Evolutionary conservation across 2,888 invertebrate species (phyloP).

Genomic region (Willowsia nigromaculata): DNA sequence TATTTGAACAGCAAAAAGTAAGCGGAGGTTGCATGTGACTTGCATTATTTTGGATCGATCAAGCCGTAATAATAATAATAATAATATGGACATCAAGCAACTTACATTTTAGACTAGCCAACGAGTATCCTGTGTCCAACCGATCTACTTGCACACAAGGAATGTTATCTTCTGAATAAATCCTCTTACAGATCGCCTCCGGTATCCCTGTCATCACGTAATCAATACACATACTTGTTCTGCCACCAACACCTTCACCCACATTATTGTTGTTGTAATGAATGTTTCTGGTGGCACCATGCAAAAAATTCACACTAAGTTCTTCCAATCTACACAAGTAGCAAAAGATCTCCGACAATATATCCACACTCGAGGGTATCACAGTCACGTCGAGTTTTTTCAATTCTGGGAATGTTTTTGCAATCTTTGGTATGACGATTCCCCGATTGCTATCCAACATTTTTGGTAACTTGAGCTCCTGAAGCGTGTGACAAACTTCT

Average conservation of each 20-base stretch:
- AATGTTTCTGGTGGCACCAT: conserved; percentile 32
- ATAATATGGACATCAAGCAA: neutral
- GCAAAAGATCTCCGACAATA: conserved; percentile 59
- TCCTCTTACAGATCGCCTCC: conserved; percentile 63
- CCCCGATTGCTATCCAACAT: conserved; percentile 27
- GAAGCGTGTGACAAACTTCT: conserved; percentile 55
- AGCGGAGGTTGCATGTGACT: conserved; percentile 2
- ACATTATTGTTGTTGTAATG: conserved; percentile 35
- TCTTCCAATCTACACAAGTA: conserved; percentile 57
- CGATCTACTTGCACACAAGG: conserved; percentile 34
- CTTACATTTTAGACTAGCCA: conserved; percentile 64
- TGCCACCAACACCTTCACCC: conserved; percentile 5
- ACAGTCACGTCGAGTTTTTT: conserved; percentile 66
- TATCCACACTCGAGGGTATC: conserved; percentile 57
- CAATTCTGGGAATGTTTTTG: conserved; percentile 63
- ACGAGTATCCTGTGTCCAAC: conserved; percentile 51
- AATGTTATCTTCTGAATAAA: conserved; percentile 69
- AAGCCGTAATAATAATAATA: neutral
- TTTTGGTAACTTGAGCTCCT: conserved; percentile 72
- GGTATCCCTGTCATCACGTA: conserved; percentile 70
- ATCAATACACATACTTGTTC: conserved; percentile 63
- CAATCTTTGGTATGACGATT: conserved; percentile 58
- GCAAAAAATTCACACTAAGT: conserved; percentile 64
- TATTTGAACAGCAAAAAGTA: neutral
- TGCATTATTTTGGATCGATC: neutral